Conservation (phyloP, 37 sponge, comb jelly and placozoan species). For the Halisarca cf. caerulea region DNA sequence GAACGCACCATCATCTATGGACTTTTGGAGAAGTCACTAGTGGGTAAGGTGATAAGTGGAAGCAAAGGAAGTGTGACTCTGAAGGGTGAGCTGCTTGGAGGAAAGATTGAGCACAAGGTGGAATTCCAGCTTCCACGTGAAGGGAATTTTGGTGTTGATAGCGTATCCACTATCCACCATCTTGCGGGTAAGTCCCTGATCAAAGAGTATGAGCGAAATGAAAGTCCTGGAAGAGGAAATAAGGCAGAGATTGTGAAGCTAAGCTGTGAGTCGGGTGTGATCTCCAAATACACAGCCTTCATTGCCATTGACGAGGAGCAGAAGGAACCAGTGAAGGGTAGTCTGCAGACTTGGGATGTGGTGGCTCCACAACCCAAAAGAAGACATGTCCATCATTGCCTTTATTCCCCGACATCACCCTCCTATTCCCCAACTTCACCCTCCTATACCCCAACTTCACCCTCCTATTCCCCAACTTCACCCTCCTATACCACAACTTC, state of each 20-base stretch:
- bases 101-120: conserved; percentile 25
- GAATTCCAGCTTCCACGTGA: conserved; percentile 5
- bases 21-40: neutral
- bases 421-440: too few species aligned
- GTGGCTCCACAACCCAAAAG: too few species aligned
- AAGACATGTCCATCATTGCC: too few species aligned
- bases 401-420: too few species aligned
- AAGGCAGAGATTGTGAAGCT: conserved; percentile 50
- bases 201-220: conserved; percentile 39
- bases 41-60: neutral
- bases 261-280: conserved; percentile 64
- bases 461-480: too few species aligned
- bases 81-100: conserved; percentile 26
- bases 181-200: conserved; percentile 73
- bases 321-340: conserved; percentile 58
- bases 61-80: conserved; percentile 25
- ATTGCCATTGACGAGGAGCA: conserved; percentile 72
- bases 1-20: conserved; percentile 60
- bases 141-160: neutral
- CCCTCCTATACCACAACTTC: too few species aligned
- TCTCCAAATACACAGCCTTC: conserved; percentile 70
- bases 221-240: neutral
- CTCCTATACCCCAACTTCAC: too few species aligned
- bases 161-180: conserved; percentile 58
- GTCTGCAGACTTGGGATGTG: conserved; percentile 55